Evolutionary conservation across 2,113 vertebrate species (phyloP).

Genomic region (Tetrao urogallus): DNA sequence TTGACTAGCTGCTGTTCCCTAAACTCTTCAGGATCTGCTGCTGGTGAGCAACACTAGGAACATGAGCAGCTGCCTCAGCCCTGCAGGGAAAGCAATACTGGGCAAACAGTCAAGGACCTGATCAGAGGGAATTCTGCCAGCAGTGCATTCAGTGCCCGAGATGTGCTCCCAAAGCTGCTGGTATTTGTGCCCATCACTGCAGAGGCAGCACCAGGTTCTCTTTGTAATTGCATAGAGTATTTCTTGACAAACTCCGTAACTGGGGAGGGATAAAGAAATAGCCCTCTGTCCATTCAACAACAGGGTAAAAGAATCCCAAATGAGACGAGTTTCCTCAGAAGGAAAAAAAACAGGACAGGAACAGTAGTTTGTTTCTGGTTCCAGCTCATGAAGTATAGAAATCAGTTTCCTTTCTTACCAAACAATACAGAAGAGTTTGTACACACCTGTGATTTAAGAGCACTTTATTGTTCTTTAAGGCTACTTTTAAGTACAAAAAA

Average conservation of each 20-base stretch:
- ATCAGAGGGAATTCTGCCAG: neutral
- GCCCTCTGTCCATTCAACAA: accelerated
- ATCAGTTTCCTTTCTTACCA: accelerated
- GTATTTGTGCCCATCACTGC: neutral
- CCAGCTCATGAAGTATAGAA: accelerated
- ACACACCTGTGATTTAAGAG: constrained; percentile 91
- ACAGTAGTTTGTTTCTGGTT: neutral
- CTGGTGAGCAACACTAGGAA: neutral
- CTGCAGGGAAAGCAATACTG: accelerated
- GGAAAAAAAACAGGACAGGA: accelerated
- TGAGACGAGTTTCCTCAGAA: neutral
- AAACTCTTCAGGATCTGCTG: neutral
- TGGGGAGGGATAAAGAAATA: accelerated
- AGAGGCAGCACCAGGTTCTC: neutral
- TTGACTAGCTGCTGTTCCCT: neutral
- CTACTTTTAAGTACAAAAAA: constrained; percentile 97
- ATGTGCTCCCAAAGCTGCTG: accelerated
- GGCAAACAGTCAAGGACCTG: neutral
- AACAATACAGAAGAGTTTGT: neutral
- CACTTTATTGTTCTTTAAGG: constrained; percentile 99
- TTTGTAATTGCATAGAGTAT: no score
- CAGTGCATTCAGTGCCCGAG: accelerated
- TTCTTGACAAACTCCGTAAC: neutral
- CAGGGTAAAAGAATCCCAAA: accelerated
- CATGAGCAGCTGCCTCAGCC: neutral